Evolutionary conservation across 2,888 invertebrate genomes (phyloP), one percentile per base, ranked within the genome.

Genomic region (Serripes groenlandicus): DNA sequence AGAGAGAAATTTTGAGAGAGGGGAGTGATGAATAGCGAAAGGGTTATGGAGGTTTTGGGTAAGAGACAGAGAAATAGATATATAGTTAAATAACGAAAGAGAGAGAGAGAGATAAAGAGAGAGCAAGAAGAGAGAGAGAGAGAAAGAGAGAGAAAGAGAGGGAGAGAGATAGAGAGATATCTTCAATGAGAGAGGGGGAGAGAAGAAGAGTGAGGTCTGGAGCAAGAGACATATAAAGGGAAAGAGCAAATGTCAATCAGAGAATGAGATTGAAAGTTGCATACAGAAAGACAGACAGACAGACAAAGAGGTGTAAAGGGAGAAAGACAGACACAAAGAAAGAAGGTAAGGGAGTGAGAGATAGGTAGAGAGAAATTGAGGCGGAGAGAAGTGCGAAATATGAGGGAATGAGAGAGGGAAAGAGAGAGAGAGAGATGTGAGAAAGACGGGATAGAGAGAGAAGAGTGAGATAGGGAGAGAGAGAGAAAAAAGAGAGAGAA

Each of bases 221-320:
- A 42, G 42, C 9, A 9, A 42, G 42, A 42, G 11, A 42, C 11
- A 42, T 9, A 42, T 18, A 42, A 9, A 42, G 11, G 18, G 42
- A 11, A 18, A 42, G 42, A 42, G 11, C 9, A 18, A 42, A 9
- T 11, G 42, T 11, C 11, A 42, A 9, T 11, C 42, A 42, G 11
- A 42, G 42, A 11, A 9, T 11, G 11, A 56, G 23, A 18, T 11
- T 15, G 23, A 56, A 9, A 62, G 7, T 15, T 5, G 30, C 15
- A 62, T 26, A 62, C 32, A 28, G 28, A 62, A 11, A 62, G 62
- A 28, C 15, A 62, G 62, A 62, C 32, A 62, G n/a, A n/a, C n/a
- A n/a, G n/a, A 62, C 15, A 62, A 18, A 42, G 42, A 42, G 11
- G 18, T 9, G 18, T 18, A 42, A 18, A 42, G 42, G 18, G 11